Base-by-base conservation (phyloP, 2,113 vertebrate genomes). In the Tympanuchus pallidicinctus region DNA sequence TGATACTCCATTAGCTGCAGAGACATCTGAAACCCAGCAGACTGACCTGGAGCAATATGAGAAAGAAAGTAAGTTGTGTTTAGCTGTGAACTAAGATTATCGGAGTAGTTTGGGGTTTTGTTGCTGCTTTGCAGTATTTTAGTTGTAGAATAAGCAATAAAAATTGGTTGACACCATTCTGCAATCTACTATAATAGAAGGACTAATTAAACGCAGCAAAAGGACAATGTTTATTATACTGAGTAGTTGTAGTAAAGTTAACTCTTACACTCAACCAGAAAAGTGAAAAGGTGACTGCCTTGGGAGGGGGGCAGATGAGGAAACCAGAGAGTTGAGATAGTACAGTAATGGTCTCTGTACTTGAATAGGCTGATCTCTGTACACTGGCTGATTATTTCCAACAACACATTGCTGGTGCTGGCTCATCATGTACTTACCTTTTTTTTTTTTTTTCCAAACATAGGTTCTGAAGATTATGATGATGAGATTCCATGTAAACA, bases 21-120 rank as follows among this genome's bases (percentile, higher is more conserved):
- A 96, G 48, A 77, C 89, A 25, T 22, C n/a, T 52, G 98, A 98
- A 89, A 97, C 96, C 74, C 97, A 92, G 81, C 97, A 97, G 81
- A 94, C 59, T 3, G 21, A 90, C 10, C 28, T 73, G 38, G 97
- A 98, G 71, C 74, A 25, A 43, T 74, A 90, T 30, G 96, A 95
- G 73, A 69, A 84, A 52, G 92, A 97, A 40, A 80, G 94, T 99
- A 89, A 97, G 95, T 61, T 64, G 5, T 38, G 4, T 73, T 72
- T 36, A 57, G 22, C 30, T 59, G 1, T 42, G 38, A 75, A 64
- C 8, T 71, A 45, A 75, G 75, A 54, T 85, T 60, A 8, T 8
- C 12, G 13, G 64, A 69, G 30, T 21, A 14, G 6, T 16, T 28
- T 21, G 52, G 32, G 76, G 82, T 28, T 88, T 64, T 52, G 28